Conservation (phyloP, 2,113 vertebrate genomes). For the Greenwoodochromis staneri region DNA sequence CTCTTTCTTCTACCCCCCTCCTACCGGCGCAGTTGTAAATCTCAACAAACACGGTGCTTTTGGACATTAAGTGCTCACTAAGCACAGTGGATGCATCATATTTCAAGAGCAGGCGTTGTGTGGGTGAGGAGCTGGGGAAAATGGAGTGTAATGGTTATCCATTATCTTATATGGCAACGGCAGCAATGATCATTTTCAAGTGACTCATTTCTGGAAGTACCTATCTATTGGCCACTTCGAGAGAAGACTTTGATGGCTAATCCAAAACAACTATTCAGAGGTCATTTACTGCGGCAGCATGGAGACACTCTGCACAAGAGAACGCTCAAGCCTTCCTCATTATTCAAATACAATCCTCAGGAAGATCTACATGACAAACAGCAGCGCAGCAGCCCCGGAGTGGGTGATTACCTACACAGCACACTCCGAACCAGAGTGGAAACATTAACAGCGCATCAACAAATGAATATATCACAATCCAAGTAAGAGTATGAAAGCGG, state of each 20-base stretch:
- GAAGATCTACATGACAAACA: constrained; percentile 51
- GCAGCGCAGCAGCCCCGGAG: constrained; percentile 14
- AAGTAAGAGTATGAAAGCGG: constrained; percentile 27
- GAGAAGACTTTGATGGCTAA: constrained; percentile 70
- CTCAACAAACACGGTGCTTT: constrained; percentile 68
- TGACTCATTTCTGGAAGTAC: constrained; percentile 74
- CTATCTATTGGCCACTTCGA: constrained; percentile 67
- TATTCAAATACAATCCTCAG: constrained; percentile 66
- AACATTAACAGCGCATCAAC: constrained; percentile 48
- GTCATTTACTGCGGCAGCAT: constrained; percentile 47
- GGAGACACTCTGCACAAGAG: constrained; percentile 55
- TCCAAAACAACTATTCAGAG: constrained; percentile 72
- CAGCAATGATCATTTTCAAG: constrained; percentile 72
- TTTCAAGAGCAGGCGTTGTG: constrained; percentile 73
- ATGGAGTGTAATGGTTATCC: constrained; percentile 73
- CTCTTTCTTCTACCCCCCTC: constrained; percentile 47
- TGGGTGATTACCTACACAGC: constrained; percentile 47
- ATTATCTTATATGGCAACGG: constrained; percentile 71
- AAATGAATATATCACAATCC: constrained; percentile 39
- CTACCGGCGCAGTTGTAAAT: constrained; percentile 62
- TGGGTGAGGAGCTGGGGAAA: constrained; percentile 62
- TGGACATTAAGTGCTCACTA: constrained; percentile 74
- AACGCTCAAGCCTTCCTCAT: constrained; percentile 63
- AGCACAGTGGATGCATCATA: constrained; percentile 72
- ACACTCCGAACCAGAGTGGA: constrained; percentile 24